Evolutionary conservation across 2,797 vertebrate genomes (phyloP), one percentile per base, ranked within the genome.

Genomic region (Schizopygopsis malacanthus): DNA sequence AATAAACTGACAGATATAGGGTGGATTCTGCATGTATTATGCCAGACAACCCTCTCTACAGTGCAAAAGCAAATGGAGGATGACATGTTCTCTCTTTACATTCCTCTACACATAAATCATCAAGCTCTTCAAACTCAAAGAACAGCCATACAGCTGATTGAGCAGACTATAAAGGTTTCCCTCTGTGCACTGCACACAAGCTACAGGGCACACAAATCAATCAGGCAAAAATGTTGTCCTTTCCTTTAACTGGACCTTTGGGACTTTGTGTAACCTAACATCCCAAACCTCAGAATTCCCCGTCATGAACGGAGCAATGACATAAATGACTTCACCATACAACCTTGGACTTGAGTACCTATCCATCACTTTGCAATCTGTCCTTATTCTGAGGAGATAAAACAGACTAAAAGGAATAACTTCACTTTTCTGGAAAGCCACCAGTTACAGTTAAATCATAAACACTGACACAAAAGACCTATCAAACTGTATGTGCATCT

Each of bases 201-300:
- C 83, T 76, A 85, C n/a, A 45, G 9, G 16, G 71, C 61, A 65
- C 82, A 89, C 91, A 94, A 94, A 94, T 93, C 92, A 91, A 85
- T 93, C 92, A 92, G 81, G 84, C 90, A 93, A 93, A 92, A 92
- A 94, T 92, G 88, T 85, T 88, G 87, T 90, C 43, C 89, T 93
- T 92, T 91, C 79, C 85, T 84, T 63, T 93, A 90, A 92, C 92
- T 91, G 89, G 84, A 79, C 47, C 37, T 67, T 81, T 90, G 83
- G 88, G 84, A 56, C 37, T 25, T 25, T 79, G 6, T 69, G 82
- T 79, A 87, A 82, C 85, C 85, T 63, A 80, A 79, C 39, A 16
- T 16, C n/a, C 54, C 11, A 56, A 28, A 50, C 28, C 33, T 22
- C 73, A 59, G n/a, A 47, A 72, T 50, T 65, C 61, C 25, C 59